phyloP scores from a whole-genome alignment of 2,797 vertebrate species.

The Hozukius guyotensis region DNA sequence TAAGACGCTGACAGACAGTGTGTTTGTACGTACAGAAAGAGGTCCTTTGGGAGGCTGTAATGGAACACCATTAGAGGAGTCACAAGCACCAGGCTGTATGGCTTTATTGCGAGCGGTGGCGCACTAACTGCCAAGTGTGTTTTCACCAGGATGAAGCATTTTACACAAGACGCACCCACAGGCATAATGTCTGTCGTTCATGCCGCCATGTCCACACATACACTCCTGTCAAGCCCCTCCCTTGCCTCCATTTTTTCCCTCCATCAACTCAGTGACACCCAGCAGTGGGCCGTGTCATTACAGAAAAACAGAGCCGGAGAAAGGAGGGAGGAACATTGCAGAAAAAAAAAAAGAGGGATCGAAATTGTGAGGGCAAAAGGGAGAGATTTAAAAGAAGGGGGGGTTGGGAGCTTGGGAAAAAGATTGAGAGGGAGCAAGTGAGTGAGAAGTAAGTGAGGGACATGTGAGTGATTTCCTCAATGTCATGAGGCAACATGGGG shows the following conservation, averaged over 20 bases:
- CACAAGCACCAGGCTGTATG: slow-evolving; percentile 64
- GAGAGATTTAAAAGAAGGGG: slow-evolving; percentile 59
- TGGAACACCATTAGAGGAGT: slow-evolving; percentile 69
- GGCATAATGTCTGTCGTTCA: slow-evolving; percentile 61
- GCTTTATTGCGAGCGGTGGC: slow-evolving; percentile 52
- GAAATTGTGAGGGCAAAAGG: slow-evolving; percentile 50
- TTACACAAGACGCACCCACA: slow-evolving; percentile 68
- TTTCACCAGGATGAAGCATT: slow-evolving; percentile 72
- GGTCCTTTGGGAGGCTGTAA: slow-evolving; percentile 64
- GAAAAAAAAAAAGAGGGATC: slow-evolving; percentile 51
- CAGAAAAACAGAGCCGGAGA: slow-evolving; percentile 72
- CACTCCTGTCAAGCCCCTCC: slow-evolving; percentile 66
- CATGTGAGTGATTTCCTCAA: slow-evolving; percentile 80
- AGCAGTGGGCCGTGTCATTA: slow-evolving; percentile 85
- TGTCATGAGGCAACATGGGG: slow-evolving; percentile 72
- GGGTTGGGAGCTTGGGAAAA: slow-evolving; percentile 56
- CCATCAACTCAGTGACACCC: slow-evolving; percentile 84
- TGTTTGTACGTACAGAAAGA: slow-evolving; percentile 27
- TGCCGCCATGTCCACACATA: slow-evolving; percentile 41
- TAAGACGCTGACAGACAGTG: slow-evolving; percentile 24
- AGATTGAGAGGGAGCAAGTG: slow-evolving; percentile 67
- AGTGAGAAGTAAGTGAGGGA: slow-evolving; percentile 68
- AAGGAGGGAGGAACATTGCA: slow-evolving; percentile 31
- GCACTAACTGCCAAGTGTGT: slow-evolving; percentile 68
- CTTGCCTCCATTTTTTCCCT: slow-evolving; percentile 78